phyloP scores from a whole-genome alignment of 2,113 vertebrate genomes.

The Pelecanus crispus region DNA sequence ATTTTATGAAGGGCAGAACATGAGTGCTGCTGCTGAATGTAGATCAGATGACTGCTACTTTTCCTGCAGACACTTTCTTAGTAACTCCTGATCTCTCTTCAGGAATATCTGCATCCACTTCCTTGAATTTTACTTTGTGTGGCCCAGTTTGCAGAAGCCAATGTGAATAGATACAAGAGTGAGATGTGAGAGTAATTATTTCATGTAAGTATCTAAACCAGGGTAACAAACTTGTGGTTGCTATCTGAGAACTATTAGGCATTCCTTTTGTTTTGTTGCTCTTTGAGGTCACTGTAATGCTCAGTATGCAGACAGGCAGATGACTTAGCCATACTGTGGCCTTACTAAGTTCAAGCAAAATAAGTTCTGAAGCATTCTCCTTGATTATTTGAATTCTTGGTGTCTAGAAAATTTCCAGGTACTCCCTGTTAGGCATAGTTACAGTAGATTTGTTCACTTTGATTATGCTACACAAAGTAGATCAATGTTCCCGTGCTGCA shows the following conservation, averaged over 20 bases:
- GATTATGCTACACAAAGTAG: background rate
- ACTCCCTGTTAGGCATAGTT: background rate
- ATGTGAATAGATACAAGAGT: background rate
- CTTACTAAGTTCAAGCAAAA: background rate
- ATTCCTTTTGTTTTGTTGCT: background rate
- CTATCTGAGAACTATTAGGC: background rate
- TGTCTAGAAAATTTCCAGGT: background rate
- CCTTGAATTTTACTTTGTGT: background rate
- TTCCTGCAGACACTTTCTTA: background rate
- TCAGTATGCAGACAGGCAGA: background rate
- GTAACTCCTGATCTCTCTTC: background rate
- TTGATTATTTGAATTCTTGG: background rate
- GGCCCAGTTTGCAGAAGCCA: background rate
- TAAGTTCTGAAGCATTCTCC: background rate
- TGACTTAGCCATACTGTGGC: background rate
- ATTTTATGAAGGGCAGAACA: background rate
- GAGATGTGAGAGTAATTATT: background rate
- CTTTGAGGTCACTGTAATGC: background rate
- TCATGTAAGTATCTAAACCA: background rate
- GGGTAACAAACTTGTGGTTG: background rate
- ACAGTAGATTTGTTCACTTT: background rate
- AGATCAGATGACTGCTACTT: background rate
- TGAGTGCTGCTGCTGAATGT: background rate
- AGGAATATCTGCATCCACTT: background rate
- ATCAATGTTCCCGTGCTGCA: background rate